Conservation (phyloP, 2,113 vertebrate species). For the Lamprotornis superbus region DNA sequence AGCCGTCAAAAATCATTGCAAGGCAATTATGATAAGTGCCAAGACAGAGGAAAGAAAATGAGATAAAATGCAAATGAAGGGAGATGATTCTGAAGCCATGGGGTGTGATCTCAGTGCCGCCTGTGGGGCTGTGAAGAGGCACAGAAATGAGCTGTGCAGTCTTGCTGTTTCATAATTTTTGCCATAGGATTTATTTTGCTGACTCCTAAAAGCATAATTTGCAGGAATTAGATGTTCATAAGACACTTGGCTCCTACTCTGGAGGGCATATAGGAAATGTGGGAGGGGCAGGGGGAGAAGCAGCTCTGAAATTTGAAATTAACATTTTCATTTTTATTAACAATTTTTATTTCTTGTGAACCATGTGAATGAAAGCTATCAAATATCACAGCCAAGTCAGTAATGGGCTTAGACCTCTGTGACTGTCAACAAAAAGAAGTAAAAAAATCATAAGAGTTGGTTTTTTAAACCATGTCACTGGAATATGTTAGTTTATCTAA, state of each 20-base stretch:
- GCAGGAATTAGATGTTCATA: neutral
- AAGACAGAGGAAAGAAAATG: neutral
- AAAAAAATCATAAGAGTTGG: neutral
- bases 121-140: neutral
- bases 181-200: neutral
- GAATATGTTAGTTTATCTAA: neutral
- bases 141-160: neutral
- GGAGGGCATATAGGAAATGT: neutral
- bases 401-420: neutral
- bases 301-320: neutral
- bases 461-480: neutral
- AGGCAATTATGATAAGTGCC: constrained; percentile 20
- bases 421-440: neutral
- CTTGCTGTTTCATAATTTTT: neutral
- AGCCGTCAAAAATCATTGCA: constrained; percentile 30
- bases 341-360: neutral
- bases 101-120: neutral
- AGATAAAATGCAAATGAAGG: constrained; percentile 42
- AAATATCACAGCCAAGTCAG: neutral
- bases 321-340: neutral
- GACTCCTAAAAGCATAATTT: neutral
- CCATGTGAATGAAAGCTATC: neutral
- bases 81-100: neutral
- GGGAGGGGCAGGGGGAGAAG: fast-evolving
- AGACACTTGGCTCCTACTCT: neutral